Percentiles rank a stretch among this genome's conserved stretches.
These are phyloP conservation scores for Xenopus laevis DNA, from an alignment of 2,113 vertebrate species.

Conservation along the genomic window DNA sequence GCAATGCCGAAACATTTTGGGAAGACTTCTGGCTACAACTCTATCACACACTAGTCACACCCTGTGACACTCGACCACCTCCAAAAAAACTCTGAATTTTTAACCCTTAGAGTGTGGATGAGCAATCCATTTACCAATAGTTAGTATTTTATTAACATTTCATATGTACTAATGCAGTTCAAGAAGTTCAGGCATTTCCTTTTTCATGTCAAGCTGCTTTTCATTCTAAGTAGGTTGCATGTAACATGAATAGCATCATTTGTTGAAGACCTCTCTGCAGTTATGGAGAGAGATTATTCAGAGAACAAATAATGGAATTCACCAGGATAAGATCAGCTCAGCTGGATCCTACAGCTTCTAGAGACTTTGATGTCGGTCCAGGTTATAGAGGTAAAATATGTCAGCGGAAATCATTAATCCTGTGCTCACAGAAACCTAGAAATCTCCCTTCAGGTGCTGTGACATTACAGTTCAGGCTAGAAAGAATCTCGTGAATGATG, in stretches of 20 bases:
- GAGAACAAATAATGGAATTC: not conserved
- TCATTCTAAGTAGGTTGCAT: too few relatives aligned
- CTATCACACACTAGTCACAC: too few relatives aligned
- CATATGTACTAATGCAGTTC: too few relatives aligned
- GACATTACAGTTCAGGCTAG: constrained; percentile 15
- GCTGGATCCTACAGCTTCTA: not conserved
- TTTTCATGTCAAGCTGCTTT: too few relatives aligned
- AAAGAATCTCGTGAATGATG: constrained; percentile 2
- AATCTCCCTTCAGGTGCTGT: constrained; percentile 9
- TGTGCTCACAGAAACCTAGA: not conserved
- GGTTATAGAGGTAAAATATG: not conserved
- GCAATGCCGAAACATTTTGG: too few relatives aligned
- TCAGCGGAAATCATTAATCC: not conserved
- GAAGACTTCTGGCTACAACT: too few relatives aligned
- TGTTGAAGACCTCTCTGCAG: not conserved
- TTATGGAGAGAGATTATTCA: not conserved
- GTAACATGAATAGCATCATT: not conserved
- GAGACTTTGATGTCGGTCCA: not conserved
- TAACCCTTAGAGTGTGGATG: too few relatives aligned
- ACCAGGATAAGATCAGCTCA: not conserved
- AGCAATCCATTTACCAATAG: too few relatives aligned
- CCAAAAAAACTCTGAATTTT: too few relatives aligned
- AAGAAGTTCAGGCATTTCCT: too few relatives aligned
- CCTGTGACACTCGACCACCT: too few relatives aligned
- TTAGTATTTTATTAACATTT: too few relatives aligned